A percentile compares a stretch with the other conserved stretches of the same genome.
These are phyloP conservation scores for Shargacucullia verbasci DNA, from an alignment of 2,888 invertebrate genomes.

Conservation along the genomic window DNA sequence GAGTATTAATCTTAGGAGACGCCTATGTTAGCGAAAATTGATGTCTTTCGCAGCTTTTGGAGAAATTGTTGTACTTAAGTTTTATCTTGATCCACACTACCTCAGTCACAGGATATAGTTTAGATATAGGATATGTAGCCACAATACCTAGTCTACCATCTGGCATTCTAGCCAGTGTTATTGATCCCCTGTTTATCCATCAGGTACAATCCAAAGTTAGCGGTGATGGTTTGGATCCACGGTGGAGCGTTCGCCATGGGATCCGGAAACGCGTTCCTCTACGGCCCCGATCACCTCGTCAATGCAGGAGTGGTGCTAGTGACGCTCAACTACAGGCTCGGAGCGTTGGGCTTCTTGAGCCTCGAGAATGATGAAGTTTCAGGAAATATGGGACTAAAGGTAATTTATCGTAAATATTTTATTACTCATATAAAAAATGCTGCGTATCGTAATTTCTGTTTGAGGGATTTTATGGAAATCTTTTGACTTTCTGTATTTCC, in stretches of 20 bases:
- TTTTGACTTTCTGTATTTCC: too few relatives aligned
- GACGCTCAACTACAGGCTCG: conserved; percentile 90
- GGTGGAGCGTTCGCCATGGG: conserved; percentile 91
- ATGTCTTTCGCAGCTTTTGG: too few relatives aligned
- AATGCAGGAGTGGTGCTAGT: conserved; percentile 90
- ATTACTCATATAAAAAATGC: not conserved
- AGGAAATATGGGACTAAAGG: conserved; percentile 91
- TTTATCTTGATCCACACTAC: too few relatives aligned
- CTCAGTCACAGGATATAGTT: too few relatives aligned
- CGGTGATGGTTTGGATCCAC: conserved; percentile 91
- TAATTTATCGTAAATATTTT: conserved; percentile 48
- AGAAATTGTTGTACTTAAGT: too few relatives aligned
- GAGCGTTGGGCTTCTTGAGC: conserved; percentile 90
- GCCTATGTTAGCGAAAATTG: too few relatives aligned
- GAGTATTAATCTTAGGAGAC: too few relatives aligned
- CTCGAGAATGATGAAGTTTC: conserved; percentile 90
- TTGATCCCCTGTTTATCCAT: conserved; percentile 3
- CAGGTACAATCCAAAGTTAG: conserved; percentile 87
- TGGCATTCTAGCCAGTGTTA: not conserved
- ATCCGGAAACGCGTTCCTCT: conserved; percentile 90
- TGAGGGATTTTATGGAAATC: too few relatives aligned
- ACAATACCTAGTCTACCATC: not conserved
- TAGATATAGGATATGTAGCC: not conserved
- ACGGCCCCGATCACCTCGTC: conserved; percentile 90
- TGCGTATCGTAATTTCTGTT: too few relatives aligned